Conservation (phyloP, 2,797 vertebrate genomes). For the Ficedula albicollis region DNA sequence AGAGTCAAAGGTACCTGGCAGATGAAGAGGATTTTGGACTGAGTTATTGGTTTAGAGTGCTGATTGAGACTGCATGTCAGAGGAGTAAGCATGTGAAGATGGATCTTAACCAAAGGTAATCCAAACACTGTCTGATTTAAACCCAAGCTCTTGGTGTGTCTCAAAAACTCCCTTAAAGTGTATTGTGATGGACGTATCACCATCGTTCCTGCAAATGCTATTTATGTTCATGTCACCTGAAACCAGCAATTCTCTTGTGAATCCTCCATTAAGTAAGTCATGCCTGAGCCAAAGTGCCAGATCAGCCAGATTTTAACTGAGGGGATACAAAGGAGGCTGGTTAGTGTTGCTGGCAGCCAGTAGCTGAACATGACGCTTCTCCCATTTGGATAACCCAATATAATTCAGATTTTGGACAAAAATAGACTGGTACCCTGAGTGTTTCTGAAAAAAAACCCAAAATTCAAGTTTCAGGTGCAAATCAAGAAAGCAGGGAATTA, state of each 20-base stretch:
- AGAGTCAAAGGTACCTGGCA: neutral
- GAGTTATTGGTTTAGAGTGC: neutral
- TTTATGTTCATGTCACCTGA: neutral
- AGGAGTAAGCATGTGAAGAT: neutral
- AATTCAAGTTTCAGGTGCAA: neutral
- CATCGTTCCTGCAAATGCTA: neutral
- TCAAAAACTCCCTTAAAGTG: neutral
- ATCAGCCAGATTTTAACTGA: neutral
- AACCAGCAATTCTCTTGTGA: neutral
- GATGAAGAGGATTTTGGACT: neutral
- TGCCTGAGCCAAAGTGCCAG: neutral
- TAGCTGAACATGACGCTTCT: neutral
- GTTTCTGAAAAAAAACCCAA: neutral
- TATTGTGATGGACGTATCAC: neutral
- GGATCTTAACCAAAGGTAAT: neutral
- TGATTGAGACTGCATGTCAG: fast-evolving
- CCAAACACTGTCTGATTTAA: neutral
- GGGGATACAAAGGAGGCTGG: neutral
- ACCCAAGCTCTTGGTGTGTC: neutral
- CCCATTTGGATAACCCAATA: neutral
- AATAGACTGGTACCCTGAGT: neutral
- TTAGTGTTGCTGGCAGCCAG: neutral
- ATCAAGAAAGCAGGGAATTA: neutral
- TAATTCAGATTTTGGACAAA: neutral
- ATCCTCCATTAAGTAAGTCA: neutral